Conservation (phyloP, 2,888 invertebrate species). For the Nephrocerus scutellatus region DNA sequence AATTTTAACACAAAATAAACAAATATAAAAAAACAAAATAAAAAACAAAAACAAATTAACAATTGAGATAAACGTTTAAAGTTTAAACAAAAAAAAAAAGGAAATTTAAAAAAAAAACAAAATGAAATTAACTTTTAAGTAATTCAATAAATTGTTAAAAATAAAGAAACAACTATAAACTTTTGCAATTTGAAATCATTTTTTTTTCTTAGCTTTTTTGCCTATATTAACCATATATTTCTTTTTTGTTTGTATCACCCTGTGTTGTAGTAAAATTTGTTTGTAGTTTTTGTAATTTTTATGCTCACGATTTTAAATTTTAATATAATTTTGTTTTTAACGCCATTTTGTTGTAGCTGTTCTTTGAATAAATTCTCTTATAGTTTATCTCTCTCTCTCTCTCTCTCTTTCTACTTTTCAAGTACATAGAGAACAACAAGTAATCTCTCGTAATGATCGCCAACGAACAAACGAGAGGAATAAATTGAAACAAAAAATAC, state of each 20-base stretch:
- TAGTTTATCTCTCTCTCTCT: slow-evolving; percentile 11
- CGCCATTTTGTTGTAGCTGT: slow-evolving; percentile 8
- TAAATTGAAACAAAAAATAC: too few relatives aligned
- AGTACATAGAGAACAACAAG: too few relatives aligned
- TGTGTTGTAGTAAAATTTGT: slow-evolving; percentile 41
- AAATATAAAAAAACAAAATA: slow-evolving; percentile 13
- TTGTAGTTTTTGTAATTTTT: slow-evolving; percentile 24
- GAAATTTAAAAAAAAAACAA: slow-evolving; percentile 19
- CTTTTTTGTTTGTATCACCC: slow-evolving; percentile 43
- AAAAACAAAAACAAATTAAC: slow-evolving; percentile 7
- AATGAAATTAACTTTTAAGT: not conserved
- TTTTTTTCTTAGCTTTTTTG: slow-evolving; percentile 26
- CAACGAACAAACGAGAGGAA: too few relatives aligned
- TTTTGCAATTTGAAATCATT: not conserved
- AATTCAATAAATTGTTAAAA: not conserved
- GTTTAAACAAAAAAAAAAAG: slow-evolving; percentile 23
- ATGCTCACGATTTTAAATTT: slow-evolving; percentile 19
- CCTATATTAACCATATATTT: slow-evolving; percentile 28
- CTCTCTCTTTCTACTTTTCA: too few relatives aligned
- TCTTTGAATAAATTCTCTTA: slow-evolving; percentile 7
- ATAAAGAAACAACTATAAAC: slow-evolving; percentile 4
- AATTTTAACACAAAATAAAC: slow-evolving; percentile 19
- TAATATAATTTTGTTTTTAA: slow-evolving; percentile 20
- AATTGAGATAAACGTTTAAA: slow-evolving; percentile 14
- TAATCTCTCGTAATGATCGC: too few relatives aligned